Percentiles rank a stretch among this genome's conserved stretches.
phyloP scores from a whole-genome alignment of 2,888 invertebrate genomes.

The Hofmannophila pseudospretella region DNA sequence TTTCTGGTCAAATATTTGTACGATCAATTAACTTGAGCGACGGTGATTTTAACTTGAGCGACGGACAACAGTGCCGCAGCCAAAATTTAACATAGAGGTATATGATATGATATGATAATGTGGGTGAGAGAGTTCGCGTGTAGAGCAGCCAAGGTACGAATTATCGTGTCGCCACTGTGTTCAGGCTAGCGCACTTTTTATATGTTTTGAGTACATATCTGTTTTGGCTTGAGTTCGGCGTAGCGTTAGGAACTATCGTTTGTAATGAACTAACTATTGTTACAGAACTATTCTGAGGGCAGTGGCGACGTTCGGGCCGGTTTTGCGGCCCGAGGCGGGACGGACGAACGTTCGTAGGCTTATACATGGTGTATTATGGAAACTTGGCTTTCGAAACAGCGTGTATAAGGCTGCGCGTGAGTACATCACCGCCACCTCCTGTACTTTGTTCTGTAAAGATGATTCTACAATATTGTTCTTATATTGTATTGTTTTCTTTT shows the following conservation, averaged over 20 bases:
- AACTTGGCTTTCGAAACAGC: too few species aligned
- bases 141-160: conserved; percentile 38
- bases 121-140: conserved; percentile 28
- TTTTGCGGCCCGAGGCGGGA: not conserved
- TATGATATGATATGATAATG: conserved; percentile 33
- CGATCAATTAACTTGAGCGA: too few species aligned
- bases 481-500: conserved; percentile 73
- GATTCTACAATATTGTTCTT: conserved; percentile 73
- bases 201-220: not conserved
- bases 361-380: too few species aligned
- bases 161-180: conserved; percentile 34
- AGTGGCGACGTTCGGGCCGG: too few species aligned
- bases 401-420: too few species aligned
- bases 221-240: not conserved
- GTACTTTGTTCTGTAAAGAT: conserved; percentile 51
- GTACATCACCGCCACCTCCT: conserved; percentile 13
- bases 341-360: not conserved
- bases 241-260: too few species aligned
- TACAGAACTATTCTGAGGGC: not conserved
- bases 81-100: conserved; percentile 35
- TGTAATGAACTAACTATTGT: too few species aligned
- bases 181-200: conserved; percentile 13
- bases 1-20: too few species aligned
- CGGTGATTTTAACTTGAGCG: too few species aligned
- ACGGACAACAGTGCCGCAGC: conserved; percentile 47